Evolutionary conservation across 1,140 invertebrate genomes (phyloP), one percentile per base, ranked within the genome.

Genomic region (Holcopasites calliopsidis): DNA sequence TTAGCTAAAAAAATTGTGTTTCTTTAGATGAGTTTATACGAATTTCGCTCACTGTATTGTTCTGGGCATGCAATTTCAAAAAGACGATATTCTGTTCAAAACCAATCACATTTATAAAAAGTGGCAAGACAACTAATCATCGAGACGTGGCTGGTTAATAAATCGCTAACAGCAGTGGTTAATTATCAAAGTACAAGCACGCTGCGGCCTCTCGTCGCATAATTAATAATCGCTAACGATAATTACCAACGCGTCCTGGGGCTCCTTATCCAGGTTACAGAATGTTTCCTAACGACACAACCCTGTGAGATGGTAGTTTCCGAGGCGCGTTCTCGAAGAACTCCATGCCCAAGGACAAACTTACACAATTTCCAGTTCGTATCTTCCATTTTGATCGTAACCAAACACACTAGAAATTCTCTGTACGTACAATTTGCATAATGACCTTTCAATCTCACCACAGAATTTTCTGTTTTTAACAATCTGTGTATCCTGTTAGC

Each of bases 221-320:
- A 42, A 72, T 72, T 72, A 77, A 77, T 72, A 64, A 64, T 55
- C 44, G 42, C 16, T 28, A 31, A 65, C 50, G 40, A 47, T 47
- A 65, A 62, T 70, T 55, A 72, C 21, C 3, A 40, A 54, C 28
- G 40, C 7, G 21, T 35, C 68, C 33, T n/a, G 13, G 10, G 57
- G 28, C 21, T 55, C 5, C 42, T 71, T 44, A 6, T 23, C 31
- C 21, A 13, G 4, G 11, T 28, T 42, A n/a, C 57, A 61, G 42
- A 58, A 71, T 55, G 55, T 35, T 38, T 28, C 42, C 18, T 77
- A 77, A 77, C 68, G 49, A 80, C 33, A 54, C 44, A 31, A 55
- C 47, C 50, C 57, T 18, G 35, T 18, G 47, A 38, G 70, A 58
- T 33, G 77, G 31, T 35, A 33, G 49, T 57, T 79, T 47, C 62